These are phyloP conservation scores for Chiridota heheva DNA, from an alignment of 35 echinoderm and acorn worm genomes.

Conservation along the genomic window DNA sequence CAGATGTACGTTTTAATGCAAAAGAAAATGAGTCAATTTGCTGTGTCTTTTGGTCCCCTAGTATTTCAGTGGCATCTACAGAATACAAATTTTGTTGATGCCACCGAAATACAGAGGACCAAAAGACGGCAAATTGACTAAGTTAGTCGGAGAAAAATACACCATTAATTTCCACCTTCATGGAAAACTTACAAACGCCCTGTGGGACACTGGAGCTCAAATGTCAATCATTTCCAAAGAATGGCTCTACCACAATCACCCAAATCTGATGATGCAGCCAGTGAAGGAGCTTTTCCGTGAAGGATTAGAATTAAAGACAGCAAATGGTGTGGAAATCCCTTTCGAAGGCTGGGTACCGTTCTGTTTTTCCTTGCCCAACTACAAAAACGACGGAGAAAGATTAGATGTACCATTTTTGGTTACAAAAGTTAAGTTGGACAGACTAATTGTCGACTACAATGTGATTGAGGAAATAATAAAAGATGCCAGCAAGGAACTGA, in stretches of 20 bases:
- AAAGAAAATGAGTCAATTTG: neutral
- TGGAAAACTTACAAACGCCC: neutral
- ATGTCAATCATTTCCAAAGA: conserved; percentile 10
- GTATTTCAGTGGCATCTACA: neutral
- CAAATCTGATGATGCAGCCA: neutral
- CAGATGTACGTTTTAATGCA: neutral
- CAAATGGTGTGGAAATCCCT: conserved; percentile 10
- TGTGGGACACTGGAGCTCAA: conserved; percentile 37
- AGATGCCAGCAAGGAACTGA: neutral
- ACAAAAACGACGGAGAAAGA: neutral
- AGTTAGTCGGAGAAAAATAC: conserved; percentile 5
- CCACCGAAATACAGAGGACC: too few species aligned
- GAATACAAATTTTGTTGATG: neutral
- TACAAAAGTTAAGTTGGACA: neutral
- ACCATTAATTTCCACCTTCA: neutral
- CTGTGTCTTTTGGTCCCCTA: neutral
- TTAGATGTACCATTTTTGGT: neutral
- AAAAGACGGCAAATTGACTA: neutral
- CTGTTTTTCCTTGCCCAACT: neutral
- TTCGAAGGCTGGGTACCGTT: conserved; percentile 1
- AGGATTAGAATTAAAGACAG: neutral
- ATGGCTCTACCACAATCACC: neutral
- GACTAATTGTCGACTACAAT: conserved; percentile 1
- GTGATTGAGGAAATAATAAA: neutral
- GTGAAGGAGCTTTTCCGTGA: neutral